Conservation (phyloP, 2,888 invertebrate genomes). For the Aphodius granarius region DNA sequence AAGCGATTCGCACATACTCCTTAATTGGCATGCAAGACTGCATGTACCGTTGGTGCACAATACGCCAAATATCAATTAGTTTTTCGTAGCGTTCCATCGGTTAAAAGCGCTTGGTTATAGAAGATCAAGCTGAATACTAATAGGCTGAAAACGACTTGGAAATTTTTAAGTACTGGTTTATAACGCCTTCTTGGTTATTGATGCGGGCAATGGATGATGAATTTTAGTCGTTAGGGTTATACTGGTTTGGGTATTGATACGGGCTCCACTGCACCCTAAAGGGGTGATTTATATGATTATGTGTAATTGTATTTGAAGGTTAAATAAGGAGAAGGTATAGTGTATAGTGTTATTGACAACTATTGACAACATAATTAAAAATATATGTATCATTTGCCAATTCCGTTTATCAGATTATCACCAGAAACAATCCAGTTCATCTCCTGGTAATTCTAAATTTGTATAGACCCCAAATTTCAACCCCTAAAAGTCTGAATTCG, state of each 20-base stretch:
- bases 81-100: background rate
- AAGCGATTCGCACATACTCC: background rate
- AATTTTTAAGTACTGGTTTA: background rate
- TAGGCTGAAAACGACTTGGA: background rate
- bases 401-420: too few species aligned
- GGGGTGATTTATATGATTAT: background rate
- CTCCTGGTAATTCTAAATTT: too few species aligned
- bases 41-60: background rate
- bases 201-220: background rate
- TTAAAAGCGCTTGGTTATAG: background rate
- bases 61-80: background rate
- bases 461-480: too few species aligned
- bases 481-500: too few species aligned
- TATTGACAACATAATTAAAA: too few species aligned
- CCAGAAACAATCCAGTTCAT: too few species aligned
- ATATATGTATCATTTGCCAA: too few species aligned
- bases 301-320: background rate
- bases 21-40: background rate
- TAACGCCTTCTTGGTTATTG: background rate
- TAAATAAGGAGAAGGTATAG: too few species aligned
- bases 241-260: background rate
- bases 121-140: background rate
- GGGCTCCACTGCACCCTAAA: background rate
- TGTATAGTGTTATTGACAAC: background rate
- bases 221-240: background rate